A percentile compares a stretch with the other conserved stretches of the same genome.
These are phyloP conservation scores for Halcyon malimbica DNA, from an alignment of 2,113 vertebrate genomes.

Conservation along the genomic window DNA sequence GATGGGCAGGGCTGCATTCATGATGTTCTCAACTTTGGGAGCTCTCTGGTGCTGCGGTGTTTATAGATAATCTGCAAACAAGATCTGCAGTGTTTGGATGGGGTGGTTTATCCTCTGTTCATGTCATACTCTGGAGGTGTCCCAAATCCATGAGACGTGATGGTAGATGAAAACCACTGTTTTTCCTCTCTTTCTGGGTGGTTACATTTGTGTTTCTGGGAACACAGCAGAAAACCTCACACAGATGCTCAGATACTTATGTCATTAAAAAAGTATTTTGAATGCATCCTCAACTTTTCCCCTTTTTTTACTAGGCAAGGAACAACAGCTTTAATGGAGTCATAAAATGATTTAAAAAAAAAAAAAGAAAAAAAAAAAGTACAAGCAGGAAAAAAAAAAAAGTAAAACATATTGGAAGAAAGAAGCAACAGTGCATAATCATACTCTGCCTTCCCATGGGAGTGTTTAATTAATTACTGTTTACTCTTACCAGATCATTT, in stretches of 20 bases:
- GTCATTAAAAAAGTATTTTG: background rate
- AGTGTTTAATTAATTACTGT: background rate
- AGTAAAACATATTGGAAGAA: background rate
- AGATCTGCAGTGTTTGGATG: background rate
- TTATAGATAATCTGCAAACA: conserved; percentile 7
- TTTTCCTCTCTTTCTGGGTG: background rate
- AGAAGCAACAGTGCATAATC: background rate
- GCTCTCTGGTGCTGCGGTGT: background rate
- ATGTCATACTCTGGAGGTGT: conserved; percentile 13
- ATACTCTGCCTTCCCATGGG: background rate
- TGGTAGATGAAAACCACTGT: background rate
- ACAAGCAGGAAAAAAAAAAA: background rate
- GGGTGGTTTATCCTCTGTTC: background rate
- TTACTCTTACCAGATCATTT: background rate
- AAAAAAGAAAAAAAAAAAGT: background rate
- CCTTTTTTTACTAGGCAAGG: background rate
- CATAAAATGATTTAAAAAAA: no score
- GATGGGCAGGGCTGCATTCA: conserved; percentile 24
- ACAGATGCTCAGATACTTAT: background rate
- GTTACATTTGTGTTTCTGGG: background rate
- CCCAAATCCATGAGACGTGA: background rate
- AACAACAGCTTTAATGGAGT: background rate
- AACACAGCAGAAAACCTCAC: background rate
- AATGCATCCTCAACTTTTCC: background rate
- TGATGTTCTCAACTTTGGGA: conserved; percentile 39